phyloP scores from a whole-genome alignment of 2,797 vertebrate species.

The Tolypeutes matacus region DNA sequence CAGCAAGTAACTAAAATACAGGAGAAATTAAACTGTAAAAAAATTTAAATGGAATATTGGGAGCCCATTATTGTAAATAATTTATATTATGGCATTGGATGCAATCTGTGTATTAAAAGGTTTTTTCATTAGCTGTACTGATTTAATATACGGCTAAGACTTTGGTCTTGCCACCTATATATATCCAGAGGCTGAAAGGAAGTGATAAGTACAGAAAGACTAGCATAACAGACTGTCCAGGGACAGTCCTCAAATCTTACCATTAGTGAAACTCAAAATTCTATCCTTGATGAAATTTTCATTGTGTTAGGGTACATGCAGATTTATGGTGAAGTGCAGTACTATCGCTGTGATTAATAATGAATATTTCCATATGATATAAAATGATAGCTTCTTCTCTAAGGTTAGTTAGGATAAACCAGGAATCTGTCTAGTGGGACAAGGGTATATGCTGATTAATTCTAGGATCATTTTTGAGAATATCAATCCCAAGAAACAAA shows the following conservation, averaged over 20 bases:
- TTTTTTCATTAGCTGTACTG: background rate
- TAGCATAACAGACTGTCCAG: background rate
- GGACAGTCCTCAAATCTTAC: background rate
- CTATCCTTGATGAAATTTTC: background rate
- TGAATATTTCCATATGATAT: background rate
- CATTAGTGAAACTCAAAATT: background rate
- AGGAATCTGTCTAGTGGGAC: background rate
- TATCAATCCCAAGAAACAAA: background rate
- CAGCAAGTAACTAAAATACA: background rate
- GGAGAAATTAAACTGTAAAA: background rate
- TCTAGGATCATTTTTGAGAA: constrained; percentile 4
- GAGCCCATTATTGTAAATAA: background rate
- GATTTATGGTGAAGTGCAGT: background rate
- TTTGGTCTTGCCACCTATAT: background rate
- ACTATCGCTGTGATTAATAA: background rate
- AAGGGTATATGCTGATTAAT: background rate
- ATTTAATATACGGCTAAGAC: background rate
- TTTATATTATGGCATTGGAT: background rate
- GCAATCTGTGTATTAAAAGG: background rate
- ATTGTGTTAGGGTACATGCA: background rate
- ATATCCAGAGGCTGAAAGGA: background rate
- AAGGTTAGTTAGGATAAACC: background rate
- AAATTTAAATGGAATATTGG: background rate
- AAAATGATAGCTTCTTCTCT: background rate
- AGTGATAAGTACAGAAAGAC: background rate